phyloP scores from a whole-genome alignment of 2,113 vertebrate species.

The Syngnathus typhle region DNA sequence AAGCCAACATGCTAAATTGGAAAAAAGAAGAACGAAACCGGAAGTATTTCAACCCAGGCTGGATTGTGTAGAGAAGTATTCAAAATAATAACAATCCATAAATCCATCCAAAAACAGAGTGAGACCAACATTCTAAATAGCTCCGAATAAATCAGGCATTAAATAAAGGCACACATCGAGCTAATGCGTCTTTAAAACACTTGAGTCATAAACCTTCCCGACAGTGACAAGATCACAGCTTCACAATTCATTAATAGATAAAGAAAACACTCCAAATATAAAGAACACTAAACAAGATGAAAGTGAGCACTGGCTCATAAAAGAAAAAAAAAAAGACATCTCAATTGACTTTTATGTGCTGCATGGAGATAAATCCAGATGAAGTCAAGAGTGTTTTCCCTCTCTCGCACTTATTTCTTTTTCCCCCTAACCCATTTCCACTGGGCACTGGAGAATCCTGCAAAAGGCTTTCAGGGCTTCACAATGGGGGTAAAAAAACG shows the following conservation, averaged over 20 bases:
- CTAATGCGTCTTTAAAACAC: background rate
- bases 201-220: background rate
- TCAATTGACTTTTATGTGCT: background rate
- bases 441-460: background rate
- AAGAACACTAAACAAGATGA: background rate
- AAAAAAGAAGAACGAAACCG: too few species aligned
- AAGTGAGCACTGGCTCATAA: background rate
- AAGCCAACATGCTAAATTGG: too few species aligned
- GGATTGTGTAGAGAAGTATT: too few species aligned
- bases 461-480: background rate
- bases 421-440: background rate
- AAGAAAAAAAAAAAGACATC: background rate
- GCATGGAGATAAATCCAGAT: background rate
- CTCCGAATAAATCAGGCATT: background rate
- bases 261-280: conserved; percentile 1
- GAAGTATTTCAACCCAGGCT: too few species aligned
- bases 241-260: background rate
- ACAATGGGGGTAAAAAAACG: background rate
- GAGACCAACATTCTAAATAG: background rate
- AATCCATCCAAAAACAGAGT: background rate
- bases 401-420: background rate
- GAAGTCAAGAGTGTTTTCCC: background rate
- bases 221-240: background rate
- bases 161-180: background rate
- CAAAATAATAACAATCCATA: too few species aligned